These are phyloP conservation scores for Chromoteleia sp. DNA, from an alignment of 2,888 invertebrate species.

Conservation along the genomic window DNA sequence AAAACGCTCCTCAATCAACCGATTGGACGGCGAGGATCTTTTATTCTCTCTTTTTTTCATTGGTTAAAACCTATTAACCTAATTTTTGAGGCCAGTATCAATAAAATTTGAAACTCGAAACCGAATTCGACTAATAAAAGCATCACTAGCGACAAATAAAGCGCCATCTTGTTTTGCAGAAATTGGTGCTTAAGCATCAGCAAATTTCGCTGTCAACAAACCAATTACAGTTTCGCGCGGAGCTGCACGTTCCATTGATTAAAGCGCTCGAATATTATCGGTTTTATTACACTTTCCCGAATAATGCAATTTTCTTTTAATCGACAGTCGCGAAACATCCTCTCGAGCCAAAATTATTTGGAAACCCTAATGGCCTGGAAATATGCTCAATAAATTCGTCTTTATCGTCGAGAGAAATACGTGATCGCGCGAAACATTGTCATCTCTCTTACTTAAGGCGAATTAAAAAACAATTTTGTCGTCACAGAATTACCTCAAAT, in stretches of 20 bases:
- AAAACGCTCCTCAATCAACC: slow-evolving; percentile 18
- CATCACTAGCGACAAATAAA: background rate
- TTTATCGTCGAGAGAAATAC: slow-evolving; percentile 23
- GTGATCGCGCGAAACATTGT: background rate
- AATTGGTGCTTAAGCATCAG: background rate
- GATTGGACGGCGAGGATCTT: slow-evolving; percentile 10
- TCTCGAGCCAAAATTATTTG: background rate
- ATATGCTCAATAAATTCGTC: slow-evolving; percentile 7
- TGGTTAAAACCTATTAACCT: slow-evolving; percentile 27
- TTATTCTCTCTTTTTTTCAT: slow-evolving; percentile 9
- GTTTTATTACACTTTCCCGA: too few species aligned
- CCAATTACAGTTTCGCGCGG: background rate
- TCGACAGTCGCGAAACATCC: background rate
- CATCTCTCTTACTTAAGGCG: slow-evolving; percentile 10
- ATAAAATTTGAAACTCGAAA: slow-evolving; percentile 21
- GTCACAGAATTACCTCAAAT: too few species aligned
- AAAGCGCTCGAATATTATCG: background rate
- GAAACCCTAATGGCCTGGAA: background rate
- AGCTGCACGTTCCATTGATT: background rate
- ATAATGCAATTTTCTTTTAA: background rate
- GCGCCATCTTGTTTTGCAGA: background rate
- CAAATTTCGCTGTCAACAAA: background rate
- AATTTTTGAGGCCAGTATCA: slow-evolving; percentile 16
- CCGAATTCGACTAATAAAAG: slow-evolving; percentile 9
- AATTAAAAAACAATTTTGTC: too few species aligned